These are phyloP conservation scores for Pristionchus fissidentatus DNA, from an alignment of 2,888 invertebrate genomes.

Conservation along the genomic window DNA sequence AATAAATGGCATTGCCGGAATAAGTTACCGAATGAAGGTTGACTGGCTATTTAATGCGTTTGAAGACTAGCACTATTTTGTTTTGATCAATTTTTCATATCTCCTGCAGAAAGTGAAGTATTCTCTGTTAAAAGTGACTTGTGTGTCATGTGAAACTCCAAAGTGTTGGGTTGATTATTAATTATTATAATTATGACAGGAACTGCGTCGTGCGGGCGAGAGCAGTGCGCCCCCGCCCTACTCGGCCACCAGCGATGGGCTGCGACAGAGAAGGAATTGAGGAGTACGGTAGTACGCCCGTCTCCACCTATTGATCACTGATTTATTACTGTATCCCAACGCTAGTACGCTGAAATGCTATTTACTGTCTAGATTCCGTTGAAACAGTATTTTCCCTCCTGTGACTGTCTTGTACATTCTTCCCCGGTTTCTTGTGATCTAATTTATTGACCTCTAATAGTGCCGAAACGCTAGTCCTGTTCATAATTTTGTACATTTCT, in stretches of 20 bases:
- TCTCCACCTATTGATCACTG: background rate
- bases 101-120: too few relatives aligned
- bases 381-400: background rate
- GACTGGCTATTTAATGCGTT: too few relatives aligned
- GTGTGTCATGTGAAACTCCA: too few relatives aligned
- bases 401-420: slow-evolving; percentile 4
- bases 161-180: too few relatives aligned
- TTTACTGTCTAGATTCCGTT: too few relatives aligned
- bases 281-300: slow-evolving; percentile 20
- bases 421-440: background rate
- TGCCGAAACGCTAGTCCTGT: background rate
- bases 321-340: background rate
- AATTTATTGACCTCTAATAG: background rate
- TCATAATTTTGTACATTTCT: background rate
- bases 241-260: slow-evolving; percentile 42
- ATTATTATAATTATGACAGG: too few relatives aligned
- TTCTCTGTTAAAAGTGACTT: too few relatives aligned
- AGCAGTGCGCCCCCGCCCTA: slow-evolving; percentile 26
- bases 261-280: slow-evolving; percentile 45
- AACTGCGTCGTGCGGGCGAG: slow-evolving; percentile 48
- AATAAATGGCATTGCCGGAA: too few relatives aligned
- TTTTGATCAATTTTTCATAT: too few relatives aligned
- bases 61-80: too few relatives aligned
- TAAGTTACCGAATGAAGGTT: too few relatives aligned
- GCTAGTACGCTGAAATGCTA: background rate